Evolutionary conservation across 2,888 invertebrate genomes (phyloP).

Genomic region (Ectropis crepuscularia): DNA sequence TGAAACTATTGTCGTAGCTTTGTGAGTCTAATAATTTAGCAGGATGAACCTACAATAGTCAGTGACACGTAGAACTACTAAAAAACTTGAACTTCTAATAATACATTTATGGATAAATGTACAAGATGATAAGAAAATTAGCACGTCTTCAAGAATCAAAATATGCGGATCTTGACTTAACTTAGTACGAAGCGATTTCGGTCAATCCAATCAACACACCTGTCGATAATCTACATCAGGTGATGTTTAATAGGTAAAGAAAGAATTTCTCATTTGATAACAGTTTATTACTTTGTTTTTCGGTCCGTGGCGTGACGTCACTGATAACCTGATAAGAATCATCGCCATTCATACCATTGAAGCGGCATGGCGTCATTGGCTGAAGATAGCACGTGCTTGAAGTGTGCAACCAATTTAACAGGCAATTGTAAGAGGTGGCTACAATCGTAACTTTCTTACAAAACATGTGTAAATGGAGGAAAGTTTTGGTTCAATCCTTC

Average conservation of each 20-base stretch:
- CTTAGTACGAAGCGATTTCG: not conserved
- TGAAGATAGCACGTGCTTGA: constrained; percentile 19
- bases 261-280: constrained; percentile 14
- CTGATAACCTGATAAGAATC: constrained; percentile 15
- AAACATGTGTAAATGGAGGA: not conserved
- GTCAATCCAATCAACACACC: constrained; percentile 1
- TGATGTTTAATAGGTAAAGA: constrained; percentile 17
- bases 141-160: not conserved
- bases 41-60: too few relatives aligned
- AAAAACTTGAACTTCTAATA: too few relatives aligned
- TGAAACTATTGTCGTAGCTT: too few relatives aligned
- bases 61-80: too few relatives aligned
- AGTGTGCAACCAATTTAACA: not conserved
- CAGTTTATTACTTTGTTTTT: constrained; percentile 25
- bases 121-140: too few relatives aligned
- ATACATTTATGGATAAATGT: too few relatives aligned
- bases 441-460: not conserved
- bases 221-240: constrained; percentile 18
- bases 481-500: not conserved
- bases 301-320: constrained; percentile 13
- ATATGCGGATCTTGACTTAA: too few relatives aligned
- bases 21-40: too few relatives aligned
- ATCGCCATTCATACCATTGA: constrained; percentile 19
- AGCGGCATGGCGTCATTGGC: constrained; percentile 4
- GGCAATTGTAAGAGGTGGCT: not conserved